These are phyloP conservation scores for Ips typographus DNA, from an alignment of 1,140 invertebrate species.

Conservation along the genomic window DNA sequence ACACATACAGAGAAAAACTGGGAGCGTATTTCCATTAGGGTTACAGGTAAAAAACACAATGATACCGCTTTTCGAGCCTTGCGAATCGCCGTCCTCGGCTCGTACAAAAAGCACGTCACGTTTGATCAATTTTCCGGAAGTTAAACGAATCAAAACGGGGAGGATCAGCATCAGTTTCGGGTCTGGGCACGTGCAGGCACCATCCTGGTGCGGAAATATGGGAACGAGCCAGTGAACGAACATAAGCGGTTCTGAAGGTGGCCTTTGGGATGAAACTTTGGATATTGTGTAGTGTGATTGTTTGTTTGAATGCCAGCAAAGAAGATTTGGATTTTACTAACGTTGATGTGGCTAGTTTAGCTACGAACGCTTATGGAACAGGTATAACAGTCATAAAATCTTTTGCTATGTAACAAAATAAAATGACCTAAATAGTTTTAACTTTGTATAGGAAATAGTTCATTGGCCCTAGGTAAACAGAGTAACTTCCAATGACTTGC, in stretches of 20 bases:
- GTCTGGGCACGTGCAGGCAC: conserved; percentile 5
- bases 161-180: conserved; percentile 10
- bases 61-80: no score
- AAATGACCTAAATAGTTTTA: no score
- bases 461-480: no score
- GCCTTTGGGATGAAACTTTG: background rate
- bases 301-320: background rate
- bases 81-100: no score
- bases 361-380: conserved; percentile 42
- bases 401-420: no score
- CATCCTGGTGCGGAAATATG: background rate
- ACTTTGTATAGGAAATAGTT: no score
- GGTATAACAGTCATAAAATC: conserved; percentile 23
- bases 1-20: background rate
- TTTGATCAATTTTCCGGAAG: conserved; percentile 41
- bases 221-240: background rate
- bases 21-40: no score
- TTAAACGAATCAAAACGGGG: conserved; percentile 14
- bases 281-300: background rate
- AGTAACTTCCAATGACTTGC: no score
- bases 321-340: conserved; percentile 34
- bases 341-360: conserved; percentile 35
- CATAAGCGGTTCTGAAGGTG: background rate
- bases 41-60: no score
- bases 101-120: conserved; percentile 4